Conservation (phyloP, 37 sponge, comb jelly and placozoan species). For the Axinella damicornis region DNA sequence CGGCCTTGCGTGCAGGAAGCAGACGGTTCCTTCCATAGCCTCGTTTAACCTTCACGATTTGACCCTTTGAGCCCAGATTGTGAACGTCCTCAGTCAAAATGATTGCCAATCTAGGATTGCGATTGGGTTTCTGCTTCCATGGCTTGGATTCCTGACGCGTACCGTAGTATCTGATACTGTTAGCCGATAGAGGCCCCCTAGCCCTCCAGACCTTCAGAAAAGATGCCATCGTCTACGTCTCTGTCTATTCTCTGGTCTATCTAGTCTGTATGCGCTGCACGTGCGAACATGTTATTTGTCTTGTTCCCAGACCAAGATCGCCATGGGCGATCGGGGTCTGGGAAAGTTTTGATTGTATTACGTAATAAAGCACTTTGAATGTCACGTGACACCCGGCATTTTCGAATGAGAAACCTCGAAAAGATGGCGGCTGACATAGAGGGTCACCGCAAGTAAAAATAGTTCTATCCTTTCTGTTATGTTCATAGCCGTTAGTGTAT, state of each 20-base stretch:
- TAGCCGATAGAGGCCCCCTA: background rate
- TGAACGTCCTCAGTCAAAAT: slow-evolving; percentile 77
- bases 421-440: slow-evolving; percentile 42
- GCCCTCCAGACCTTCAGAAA: background rate
- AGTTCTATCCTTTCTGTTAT: too few relatives aligned
- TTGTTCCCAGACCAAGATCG: too few relatives aligned
- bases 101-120: slow-evolving; percentile 59
- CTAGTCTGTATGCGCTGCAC: too few relatives aligned
- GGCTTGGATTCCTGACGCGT: slow-evolving; percentile 55
- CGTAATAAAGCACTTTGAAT: background rate
- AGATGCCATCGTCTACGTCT: background rate
- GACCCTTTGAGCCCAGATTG: slow-evolving; percentile 71
- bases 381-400: slow-evolving; percentile 56
- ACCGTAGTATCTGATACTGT: slow-evolving; percentile 21
- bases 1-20: slow-evolving; percentile 70
- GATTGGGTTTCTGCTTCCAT: slow-evolving; percentile 86
- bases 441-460: background rate
- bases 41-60: slow-evolving; percentile 77
- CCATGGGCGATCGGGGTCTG: too few relatives aligned
- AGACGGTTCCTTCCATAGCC: slow-evolving; percentile 86
- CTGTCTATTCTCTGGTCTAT: too few relatives aligned
- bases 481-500: background rate
- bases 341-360: too few relatives aligned
- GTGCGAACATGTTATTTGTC: too few relatives aligned
- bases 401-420: slow-evolving; percentile 58